A percentile compares a stretch with the other conserved stretches of the same genome.
Conservation (phyloP, 2,113 vertebrate species). For the Octodon degus region DNA sequence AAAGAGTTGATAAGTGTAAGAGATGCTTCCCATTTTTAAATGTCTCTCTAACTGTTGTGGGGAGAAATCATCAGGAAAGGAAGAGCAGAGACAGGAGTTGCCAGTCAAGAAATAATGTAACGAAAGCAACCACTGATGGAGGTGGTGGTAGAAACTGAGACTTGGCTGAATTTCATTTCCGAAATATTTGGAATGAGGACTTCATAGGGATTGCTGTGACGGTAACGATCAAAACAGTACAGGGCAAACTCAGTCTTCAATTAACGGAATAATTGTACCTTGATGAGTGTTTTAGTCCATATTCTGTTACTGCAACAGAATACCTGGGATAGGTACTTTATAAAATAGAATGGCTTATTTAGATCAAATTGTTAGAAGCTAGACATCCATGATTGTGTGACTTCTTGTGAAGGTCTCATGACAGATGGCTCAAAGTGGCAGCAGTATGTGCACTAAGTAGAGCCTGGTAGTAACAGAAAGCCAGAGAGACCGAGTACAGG, state of each 20-base stretch:
- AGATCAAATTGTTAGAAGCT: neutral
- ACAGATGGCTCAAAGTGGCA: neutral
- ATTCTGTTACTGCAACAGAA: neutral
- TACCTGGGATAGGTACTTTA: neutral
- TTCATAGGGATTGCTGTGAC: neutral
- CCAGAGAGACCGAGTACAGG: neutral
- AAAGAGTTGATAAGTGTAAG: neutral
- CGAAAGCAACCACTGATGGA: neutral
- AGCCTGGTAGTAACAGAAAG: neutral
- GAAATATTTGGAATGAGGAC: neutral
- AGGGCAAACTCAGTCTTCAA: neutral
- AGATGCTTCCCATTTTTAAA: neutral
- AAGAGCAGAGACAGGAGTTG: neutral
- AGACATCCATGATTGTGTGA: neutral
- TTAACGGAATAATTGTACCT: neutral
- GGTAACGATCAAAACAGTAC: neutral
- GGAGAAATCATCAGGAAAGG: neutral
- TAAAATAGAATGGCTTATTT: neutral
- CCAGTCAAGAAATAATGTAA: neutral
- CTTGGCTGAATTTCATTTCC: neutral
- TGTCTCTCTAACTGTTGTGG: rapidly evolving
- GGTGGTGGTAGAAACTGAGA: neutral
- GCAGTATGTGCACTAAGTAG: neutral
- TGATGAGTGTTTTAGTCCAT: neutral
- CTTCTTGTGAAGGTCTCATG: neutral